Base-by-base conservation (phyloP, 1,140 invertebrate genomes). In the Parasteatoda tepidariorum region DNA sequence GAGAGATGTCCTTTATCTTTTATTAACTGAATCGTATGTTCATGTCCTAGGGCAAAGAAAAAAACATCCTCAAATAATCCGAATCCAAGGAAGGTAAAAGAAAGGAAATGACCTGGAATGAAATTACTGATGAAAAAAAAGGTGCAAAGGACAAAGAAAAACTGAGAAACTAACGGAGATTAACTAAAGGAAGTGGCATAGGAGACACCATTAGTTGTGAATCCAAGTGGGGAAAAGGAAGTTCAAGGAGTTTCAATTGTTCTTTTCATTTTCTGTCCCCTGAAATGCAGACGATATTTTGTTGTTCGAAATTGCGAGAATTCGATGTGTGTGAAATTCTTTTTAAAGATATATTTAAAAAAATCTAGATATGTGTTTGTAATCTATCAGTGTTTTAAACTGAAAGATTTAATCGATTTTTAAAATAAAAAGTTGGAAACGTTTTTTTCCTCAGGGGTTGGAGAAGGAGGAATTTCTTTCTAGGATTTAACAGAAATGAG, bases 131-230 rank as follows among this genome's bases (percentile, higher is more conserved):
- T 61, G 28, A 34, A 70, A 71, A 82, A 48, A 78, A 79, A 82
- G 66, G 67, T 70, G 67, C 54, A 70, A 70, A 57, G 67, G 67
- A 61, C 66, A 81, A 70, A 70, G 67, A 82, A 82, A 68, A 79
- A 82, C 54, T 59, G 38, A 18, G 67, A 71, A 82, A 82, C 66
- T 82, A 82, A 82, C 71, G 78, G 78, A 82, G 78, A 82, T 82
- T 82, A 82, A 82, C 78, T 82, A 82, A 82, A 82, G 78, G 78
- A 71, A 70, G 67, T 71, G 78, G 67, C 78, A 61, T 59, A 67
- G 78, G 78, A 82, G 78, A 82, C 67, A 71, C 67, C 78, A 82
- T 82, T 82, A 82, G 78, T 62, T 82, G 78, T 71, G 78, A 81
- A 70, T 31, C 67, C 67, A 70, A 81, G 78, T 71, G 78, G 54